Evolutionary conservation across 2,888 invertebrate genomes (phyloP).

Genomic region (Tenthredo distinguenda): DNA sequence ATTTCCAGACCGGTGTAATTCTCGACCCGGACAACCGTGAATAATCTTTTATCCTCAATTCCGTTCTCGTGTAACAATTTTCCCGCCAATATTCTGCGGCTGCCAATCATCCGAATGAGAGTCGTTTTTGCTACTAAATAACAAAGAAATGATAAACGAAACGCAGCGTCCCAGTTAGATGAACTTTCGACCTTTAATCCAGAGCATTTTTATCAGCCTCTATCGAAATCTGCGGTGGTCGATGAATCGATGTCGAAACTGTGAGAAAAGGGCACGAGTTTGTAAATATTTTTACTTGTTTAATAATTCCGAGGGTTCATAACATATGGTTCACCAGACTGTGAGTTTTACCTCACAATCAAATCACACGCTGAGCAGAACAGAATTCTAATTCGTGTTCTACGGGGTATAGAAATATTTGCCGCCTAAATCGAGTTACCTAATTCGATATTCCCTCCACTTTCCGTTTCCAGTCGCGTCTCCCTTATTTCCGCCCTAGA

Average conservation of each 20-base stretch:
- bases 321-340: background rate
- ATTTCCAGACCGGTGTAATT: background rate
- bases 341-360: background rate
- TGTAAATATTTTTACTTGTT: background rate
- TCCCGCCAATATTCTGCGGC: background rate
- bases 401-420: background rate
- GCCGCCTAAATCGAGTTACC: background rate
- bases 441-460: slow-evolving; percentile 29
- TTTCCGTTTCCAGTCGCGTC: background rate
- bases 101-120: background rate
- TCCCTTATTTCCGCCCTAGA: slow-evolving; percentile 18
- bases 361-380: background rate
- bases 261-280: background rate
- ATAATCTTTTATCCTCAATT: background rate
- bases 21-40: background rate
- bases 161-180: background rate
- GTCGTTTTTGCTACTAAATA: background rate
- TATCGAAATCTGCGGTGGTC: background rate
- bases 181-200: slow-evolving; percentile 8
- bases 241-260: background rate
- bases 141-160: slow-evolving; percentile 4
- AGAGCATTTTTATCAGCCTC: background rate
- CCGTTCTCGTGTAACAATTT: background rate
- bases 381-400: background rate
- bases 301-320: background rate